Evolutionary conservation across 2,797 vertebrate species (phyloP), one percentile per base, ranked within the genome.

Genomic region (Molossus alvarezi): DNA sequence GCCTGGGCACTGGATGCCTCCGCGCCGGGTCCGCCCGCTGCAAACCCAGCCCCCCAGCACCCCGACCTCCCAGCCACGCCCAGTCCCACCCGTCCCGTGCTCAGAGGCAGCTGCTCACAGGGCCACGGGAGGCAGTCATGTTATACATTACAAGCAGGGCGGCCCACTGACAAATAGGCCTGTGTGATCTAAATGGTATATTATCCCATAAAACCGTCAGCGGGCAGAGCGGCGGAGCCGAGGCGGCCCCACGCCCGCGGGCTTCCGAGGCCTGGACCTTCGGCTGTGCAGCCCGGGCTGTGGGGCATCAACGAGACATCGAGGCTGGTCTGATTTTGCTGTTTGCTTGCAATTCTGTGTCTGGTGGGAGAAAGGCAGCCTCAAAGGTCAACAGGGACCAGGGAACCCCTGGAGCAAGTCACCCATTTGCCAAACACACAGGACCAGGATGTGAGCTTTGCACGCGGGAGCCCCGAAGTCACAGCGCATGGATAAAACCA

Each of bases 141-240:
- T 88, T 85, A 83, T 82, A 73, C 82, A 37, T 83, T 12, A 82
- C 62, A 53, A 92, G 64, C 82, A 37, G 7, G 84, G 92, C 87
- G 45, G 95, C 51, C 1, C 79, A 3, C 95, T 97, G 97, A 97
- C 97, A 96, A 92, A 92, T 87, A 87, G 91, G 65, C 92, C 58
- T 0, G 75, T 33, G 0, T 25, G 27, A 57, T 84, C 97, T 45
- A 71, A 83, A 62, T 83, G 77, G 83, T 89, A n/a, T 51, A 41
- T 94, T 48, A 94, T 72, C 72, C 96, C 97, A 96, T 95, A 97
- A 98, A 98, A 97, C 95, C 62, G 84, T 90, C 97, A 93, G 0
- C 80, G 41, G 95, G 93, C 96, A 97, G 83, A 90, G 69, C 15
- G 14, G 64, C 29, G 9, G 77, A 64, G 93, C 91, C 58, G 23